These are phyloP conservation scores for Hoplostethus atlanticus DNA, from an alignment of 2,797 vertebrate species.

Conservation along the genomic window DNA sequence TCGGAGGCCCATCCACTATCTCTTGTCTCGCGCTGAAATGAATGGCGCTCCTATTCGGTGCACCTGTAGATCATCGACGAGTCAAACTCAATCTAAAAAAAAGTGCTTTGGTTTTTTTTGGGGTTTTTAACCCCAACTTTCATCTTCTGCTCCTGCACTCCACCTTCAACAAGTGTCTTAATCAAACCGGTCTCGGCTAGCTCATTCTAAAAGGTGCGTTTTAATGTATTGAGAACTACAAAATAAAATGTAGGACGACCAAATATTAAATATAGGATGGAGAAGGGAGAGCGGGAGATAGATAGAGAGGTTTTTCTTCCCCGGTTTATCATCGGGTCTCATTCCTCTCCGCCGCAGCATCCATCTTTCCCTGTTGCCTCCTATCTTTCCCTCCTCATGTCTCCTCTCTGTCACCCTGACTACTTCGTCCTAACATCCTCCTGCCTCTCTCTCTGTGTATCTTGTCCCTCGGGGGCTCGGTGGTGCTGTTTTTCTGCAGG, in stretches of 20 bases:
- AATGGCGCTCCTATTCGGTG: slow-evolving; percentile 62
- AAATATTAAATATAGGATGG: background rate
- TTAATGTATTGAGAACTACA: slow-evolving; percentile 23
- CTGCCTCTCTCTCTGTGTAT: slow-evolving; percentile 52
- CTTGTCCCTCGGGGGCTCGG: slow-evolving; percentile 55
- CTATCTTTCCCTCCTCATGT: slow-evolving; percentile 31
- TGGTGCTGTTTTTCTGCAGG: slow-evolving; percentile 68
- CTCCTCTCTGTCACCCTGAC: slow-evolving; percentile 51
- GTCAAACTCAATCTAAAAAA: slow-evolving; percentile 63
- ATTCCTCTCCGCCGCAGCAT: slow-evolving; percentile 37
- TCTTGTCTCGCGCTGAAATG: slow-evolving; percentile 53
- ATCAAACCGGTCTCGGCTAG: background rate
- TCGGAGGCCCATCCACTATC: slow-evolving; percentile 65
- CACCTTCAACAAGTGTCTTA: slow-evolving; percentile 33
- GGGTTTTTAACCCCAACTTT: slow-evolving; percentile 40
- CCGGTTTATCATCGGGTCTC: slow-evolving; percentile 26
- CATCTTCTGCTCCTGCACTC: slow-evolving; percentile 27
- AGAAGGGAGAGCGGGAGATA: background rate
- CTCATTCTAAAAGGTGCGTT: slow-evolving; percentile 26
- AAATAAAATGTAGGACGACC: slow-evolving; percentile 1
- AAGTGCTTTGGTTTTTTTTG: slow-evolving; percentile 61
- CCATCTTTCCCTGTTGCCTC: slow-evolving; percentile 46
- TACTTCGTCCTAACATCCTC: slow-evolving; percentile 46
- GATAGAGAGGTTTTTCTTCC: slow-evolving; percentile 21
- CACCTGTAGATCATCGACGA: slow-evolving; percentile 73